These are phyloP conservation scores for Ophonus ardosiacus DNA, from an alignment of 2,888 invertebrate species.

Conservation along the genomic window DNA sequence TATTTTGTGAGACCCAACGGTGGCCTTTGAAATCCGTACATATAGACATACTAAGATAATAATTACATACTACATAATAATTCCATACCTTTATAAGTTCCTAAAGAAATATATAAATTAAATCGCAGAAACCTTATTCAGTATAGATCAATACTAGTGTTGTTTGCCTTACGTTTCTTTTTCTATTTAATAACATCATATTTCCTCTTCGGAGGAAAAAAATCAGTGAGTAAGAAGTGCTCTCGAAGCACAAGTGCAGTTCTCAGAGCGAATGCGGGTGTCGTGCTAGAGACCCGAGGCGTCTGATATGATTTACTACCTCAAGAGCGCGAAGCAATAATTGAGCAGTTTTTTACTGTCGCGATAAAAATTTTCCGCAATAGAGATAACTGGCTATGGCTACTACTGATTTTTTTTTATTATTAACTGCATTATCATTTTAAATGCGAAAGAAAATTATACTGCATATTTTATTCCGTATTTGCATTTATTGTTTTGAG, in stretches of 20 bases:
- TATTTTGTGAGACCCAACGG: too few relatives aligned
- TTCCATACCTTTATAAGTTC: too few relatives aligned
- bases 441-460: constrained; percentile 30
- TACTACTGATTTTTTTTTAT: constrained; percentile 53
- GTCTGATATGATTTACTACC: constrained; percentile 51
- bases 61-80: too few relatives aligned
- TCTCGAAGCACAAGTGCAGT: constrained; percentile 35
- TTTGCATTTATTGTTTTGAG: constrained; percentile 32
- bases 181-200: constrained; percentile 5
- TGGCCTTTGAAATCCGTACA: too few relatives aligned
- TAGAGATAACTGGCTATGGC: constrained; percentile 47
- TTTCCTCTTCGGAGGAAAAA: constrained; percentile 37
- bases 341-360: constrained; percentile 59
- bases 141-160: neutral
- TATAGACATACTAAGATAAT: too few relatives aligned
- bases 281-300: neutral
- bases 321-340: constrained; percentile 48
- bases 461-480: constrained; percentile 35
- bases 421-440: constrained; percentile 46
- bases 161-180: neutral
- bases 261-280: constrained; percentile 4
- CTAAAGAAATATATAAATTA: neutral
- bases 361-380: constrained; percentile 51
- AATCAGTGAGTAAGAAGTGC: constrained; percentile 20
- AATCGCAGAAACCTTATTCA: neutral